A percentile compares a stretch with the other conserved stretches of the same genome.
Conservation (phyloP, 2,888 invertebrate genomes). For the Plemyria rubiginata region DNA sequence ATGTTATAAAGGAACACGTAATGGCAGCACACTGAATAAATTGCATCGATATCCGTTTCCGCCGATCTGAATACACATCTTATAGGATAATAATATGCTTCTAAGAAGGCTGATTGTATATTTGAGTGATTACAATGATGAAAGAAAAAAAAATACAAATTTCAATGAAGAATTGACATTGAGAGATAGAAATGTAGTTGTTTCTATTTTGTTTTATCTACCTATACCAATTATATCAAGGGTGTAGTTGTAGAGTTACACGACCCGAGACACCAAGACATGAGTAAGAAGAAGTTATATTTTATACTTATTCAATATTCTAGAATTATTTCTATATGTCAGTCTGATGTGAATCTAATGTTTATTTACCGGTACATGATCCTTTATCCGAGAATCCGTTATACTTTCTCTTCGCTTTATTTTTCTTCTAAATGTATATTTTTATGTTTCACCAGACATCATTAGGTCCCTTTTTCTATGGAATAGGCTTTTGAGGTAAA, state of each 20-base stretch:
- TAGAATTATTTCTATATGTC: too few species aligned
- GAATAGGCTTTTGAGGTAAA: conserved; percentile 6
- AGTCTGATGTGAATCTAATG: neutral
- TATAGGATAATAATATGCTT: neutral
- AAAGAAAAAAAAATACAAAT: too few species aligned
- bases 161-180: too few species aligned
- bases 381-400: neutral
- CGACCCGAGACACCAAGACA: neutral
- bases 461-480: neutral
- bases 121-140: neutral
- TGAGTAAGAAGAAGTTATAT: neutral
- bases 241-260: too few species aligned
- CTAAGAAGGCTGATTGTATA: neutral
- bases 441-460: neutral
- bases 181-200: too few species aligned
- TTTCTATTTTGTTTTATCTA: too few species aligned
- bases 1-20: conserved; percentile 11
- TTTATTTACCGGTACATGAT: neutral
- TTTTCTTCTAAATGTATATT: neutral
- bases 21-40: conserved; percentile 14
- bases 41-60: conserved; percentile 19
- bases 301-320: neutral
- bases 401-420: neutral
- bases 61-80: conserved; percentile 3
- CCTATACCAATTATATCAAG: too few species aligned